Conservation (phyloP, 2,888 invertebrate species). For the Aspidapion aeneum region DNA sequence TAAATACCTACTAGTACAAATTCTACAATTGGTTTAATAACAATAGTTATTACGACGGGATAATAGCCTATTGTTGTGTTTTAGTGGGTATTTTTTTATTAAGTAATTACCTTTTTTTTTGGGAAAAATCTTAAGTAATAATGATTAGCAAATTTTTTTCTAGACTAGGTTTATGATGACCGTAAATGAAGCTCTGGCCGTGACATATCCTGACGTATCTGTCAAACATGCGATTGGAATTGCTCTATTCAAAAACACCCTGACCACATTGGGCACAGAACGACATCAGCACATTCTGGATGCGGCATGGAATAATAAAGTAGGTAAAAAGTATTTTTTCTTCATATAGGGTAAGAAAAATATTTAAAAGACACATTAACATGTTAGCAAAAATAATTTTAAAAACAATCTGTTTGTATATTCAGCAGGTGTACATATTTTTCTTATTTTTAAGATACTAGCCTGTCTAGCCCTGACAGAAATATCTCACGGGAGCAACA, state of each 20-base stretch:
- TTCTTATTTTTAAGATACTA: conserved; percentile 55
- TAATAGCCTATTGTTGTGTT: too few relatives aligned
- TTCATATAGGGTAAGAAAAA: neutral
- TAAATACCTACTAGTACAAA: too few relatives aligned
- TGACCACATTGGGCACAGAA: conserved; percentile 72
- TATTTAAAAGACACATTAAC: neutral
- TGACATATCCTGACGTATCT: conserved; percentile 67
- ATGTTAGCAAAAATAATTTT: neutral
- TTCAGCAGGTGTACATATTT: too few relatives aligned
- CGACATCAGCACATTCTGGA: conserved; percentile 66
- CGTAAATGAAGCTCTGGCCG: conserved; percentile 70
- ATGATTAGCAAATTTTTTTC: conserved; percentile 32
- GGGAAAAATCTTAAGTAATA: too few relatives aligned
- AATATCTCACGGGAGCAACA: conserved; percentile 92
- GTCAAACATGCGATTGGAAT: conserved; percentile 76
- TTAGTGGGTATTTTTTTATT: too few relatives aligned
- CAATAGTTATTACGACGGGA: too few relatives aligned
- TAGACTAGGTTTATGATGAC: conserved; percentile 73
- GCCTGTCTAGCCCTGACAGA: conserved; percentile 91
- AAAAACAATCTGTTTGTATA: too few relatives aligned
- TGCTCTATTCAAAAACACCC: conserved; percentile 69
- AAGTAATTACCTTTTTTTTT: too few relatives aligned
- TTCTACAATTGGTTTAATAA: too few relatives aligned
- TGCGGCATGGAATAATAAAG: conserved; percentile 69
- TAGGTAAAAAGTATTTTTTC: conserved; percentile 41